phyloP scores from a whole-genome alignment of 2,797 vertebrate genomes.

The Dallia pectoralis region DNA sequence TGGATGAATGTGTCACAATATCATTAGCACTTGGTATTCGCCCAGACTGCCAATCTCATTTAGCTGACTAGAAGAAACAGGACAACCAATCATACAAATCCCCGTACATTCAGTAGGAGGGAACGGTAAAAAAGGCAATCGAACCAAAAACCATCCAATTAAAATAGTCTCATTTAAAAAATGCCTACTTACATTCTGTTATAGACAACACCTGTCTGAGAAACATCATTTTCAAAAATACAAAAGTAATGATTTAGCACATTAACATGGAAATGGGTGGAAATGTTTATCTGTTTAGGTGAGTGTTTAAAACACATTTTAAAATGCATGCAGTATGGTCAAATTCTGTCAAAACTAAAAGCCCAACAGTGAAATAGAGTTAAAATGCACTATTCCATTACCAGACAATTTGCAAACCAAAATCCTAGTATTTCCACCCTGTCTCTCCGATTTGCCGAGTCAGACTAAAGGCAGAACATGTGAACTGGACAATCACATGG shows the following conservation, averaged over 20 bases:
- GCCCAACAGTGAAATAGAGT: background rate
- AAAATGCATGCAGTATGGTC: background rate
- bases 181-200: background rate
- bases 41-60: background rate
- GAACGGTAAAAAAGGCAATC: constrained; percentile 10
- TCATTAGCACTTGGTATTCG: background rate
- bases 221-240: constrained; percentile 26
- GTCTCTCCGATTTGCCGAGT: constrained; percentile 37
- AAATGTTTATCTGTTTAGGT: background rate
- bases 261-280: constrained; percentile 15
- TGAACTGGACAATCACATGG: constrained; percentile 45
- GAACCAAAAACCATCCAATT: background rate
- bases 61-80: background rate
- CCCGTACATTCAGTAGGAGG: constrained; percentile 27
- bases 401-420: background rate
- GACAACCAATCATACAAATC: constrained; percentile 8
- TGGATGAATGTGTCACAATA: background rate
- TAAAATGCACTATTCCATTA: background rate
- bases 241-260: constrained; percentile 6
- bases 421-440: constrained; percentile 42
- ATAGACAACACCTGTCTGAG: constrained; percentile 14
- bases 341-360: background rate
- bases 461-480: constrained; percentile 29
- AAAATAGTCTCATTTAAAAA: background rate
- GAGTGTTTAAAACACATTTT: background rate